A percentile compares a stretch with the other conserved stretches of the same genome.
These are phyloP conservation scores for Clavelina lepadiformis DNA, from an alignment of 23 tunicate genomes.

Conservation along the genomic window DNA sequence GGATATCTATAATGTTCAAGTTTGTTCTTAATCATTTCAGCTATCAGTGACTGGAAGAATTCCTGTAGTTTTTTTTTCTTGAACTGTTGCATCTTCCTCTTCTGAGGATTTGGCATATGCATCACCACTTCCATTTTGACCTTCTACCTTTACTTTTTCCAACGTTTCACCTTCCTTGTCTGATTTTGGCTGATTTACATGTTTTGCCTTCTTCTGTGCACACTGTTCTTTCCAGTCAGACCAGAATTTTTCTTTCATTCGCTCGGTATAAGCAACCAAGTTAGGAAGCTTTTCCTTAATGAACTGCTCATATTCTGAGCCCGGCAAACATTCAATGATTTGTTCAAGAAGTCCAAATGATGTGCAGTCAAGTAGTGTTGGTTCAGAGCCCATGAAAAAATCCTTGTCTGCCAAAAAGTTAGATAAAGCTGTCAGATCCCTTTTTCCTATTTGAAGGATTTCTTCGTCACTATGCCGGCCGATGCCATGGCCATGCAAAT, in stretches of 20 bases:
- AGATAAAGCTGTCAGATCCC: constrained; percentile 38
- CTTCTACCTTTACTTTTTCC: too few relatives aligned
- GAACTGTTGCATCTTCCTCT: too few relatives aligned
- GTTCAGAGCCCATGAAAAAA: constrained; percentile 41
- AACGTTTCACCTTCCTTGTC: too few relatives aligned
- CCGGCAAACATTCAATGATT: constrained; percentile 6
- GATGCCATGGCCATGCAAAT: constrained; percentile 41
- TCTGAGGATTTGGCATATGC: too few relatives aligned
- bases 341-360: constrained; percentile 31
- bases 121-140: too few relatives aligned
- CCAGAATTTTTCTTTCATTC: constrained; percentile 51
- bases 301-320: constrained; percentile 9
- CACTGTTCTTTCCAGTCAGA: constrained; percentile 50
- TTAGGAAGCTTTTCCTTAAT: constrained; percentile 14
- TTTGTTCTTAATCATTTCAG: too few relatives aligned
- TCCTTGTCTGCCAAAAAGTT: constrained; percentile 37
- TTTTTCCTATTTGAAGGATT: constrained; percentile 25
- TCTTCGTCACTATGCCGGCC: constrained; percentile 45
- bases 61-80: too few relatives aligned
- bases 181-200: too few relatives aligned
- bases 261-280: constrained; percentile 28
- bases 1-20: too few relatives aligned
- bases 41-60: too few relatives aligned
- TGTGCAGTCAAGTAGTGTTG: constrained; percentile 26
- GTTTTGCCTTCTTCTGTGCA: not conserved